These are phyloP conservation scores for Telmatherina bonti DNA, from an alignment of 2,797 vertebrate species.

Conservation along the genomic window DNA sequence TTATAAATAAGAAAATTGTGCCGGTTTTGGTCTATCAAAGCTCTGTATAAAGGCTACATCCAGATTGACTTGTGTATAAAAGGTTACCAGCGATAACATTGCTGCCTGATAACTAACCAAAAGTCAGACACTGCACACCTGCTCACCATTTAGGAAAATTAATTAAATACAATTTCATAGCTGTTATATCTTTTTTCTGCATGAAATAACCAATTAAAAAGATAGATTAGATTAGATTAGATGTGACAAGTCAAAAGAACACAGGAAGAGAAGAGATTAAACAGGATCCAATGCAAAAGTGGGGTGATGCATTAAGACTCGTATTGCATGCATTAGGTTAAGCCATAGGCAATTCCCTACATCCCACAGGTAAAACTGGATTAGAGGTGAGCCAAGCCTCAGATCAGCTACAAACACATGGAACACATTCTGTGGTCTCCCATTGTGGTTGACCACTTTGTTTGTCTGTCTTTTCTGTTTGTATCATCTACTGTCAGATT, in stretches of 20 bases:
- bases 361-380: slow-evolving; percentile 64
- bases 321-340: slow-evolving; percentile 42
- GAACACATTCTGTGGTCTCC: slow-evolving; percentile 14
- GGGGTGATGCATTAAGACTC: slow-evolving; percentile 49
- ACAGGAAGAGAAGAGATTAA: slow-evolving; percentile 52
- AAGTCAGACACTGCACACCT: slow-evolving; percentile 8
- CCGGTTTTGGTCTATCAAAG: background rate
- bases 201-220: slow-evolving; percentile 22
- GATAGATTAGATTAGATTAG: background rate
- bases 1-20: background rate
- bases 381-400: slow-evolving; percentile 53
- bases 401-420: slow-evolving; percentile 23
- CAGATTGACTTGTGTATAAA: slow-evolving; percentile 6
- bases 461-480: slow-evolving; percentile 4
- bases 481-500: slow-evolving; percentile 14
- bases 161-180: background rate
- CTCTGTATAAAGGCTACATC: background rate
- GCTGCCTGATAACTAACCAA: background rate
- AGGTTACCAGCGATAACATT: slow-evolving; percentile 3
- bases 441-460: slow-evolving; percentile 11
- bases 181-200: background rate
- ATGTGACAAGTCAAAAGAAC: slow-evolving; percentile 11
- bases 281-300: slow-evolving; percentile 76
- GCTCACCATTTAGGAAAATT: background rate
- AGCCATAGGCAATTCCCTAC: slow-evolving; percentile 66